A percentile compares a stretch with the other conserved stretches of the same genome.
These are phyloP conservation scores for Phrynosoma blainvillii DNA, from an alignment of 2,113 vertebrate genomes.

Conservation along the genomic window DNA sequence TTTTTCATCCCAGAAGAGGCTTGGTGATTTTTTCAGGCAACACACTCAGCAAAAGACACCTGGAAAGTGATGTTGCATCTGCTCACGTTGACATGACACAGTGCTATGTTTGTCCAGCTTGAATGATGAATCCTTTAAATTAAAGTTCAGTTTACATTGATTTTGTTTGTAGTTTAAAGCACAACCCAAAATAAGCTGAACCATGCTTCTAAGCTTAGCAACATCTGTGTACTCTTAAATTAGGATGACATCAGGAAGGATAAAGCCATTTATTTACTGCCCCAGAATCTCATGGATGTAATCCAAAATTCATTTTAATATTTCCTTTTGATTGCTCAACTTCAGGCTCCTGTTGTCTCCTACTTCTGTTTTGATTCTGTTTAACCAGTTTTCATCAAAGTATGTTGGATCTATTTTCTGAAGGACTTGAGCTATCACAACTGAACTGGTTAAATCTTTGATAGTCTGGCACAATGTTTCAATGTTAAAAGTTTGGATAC, in stretches of 20 bases:
- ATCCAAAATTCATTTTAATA: conserved; percentile 94
- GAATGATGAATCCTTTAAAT: background rate
- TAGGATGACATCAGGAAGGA: conserved; percentile 91
- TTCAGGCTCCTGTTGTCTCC: conserved; percentile 98
- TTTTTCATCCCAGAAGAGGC: too few relatives aligned
- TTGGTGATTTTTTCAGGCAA: background rate
- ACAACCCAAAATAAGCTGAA: conserved; percentile 96
- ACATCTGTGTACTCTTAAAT: conserved; percentile 93
- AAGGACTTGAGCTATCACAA: too few relatives aligned
- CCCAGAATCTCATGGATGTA: conserved; percentile 97
- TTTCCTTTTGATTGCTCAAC: conserved; percentile 99
- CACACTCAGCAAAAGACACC: background rate
- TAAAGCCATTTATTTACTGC: conserved; percentile 97
- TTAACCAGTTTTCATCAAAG: conserved; percentile 95
- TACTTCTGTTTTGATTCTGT: conserved; percentile 94
- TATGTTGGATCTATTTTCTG: conserved; percentile 87
- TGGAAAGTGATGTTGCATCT: background rate
- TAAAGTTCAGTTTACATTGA: conserved; percentile 82
- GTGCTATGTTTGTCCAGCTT: background rate
- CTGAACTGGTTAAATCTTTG: too few relatives aligned
- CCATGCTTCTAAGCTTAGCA: conserved; percentile 93
- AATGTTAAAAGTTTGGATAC: too few relatives aligned
- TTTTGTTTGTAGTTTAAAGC: conserved; percentile 98
- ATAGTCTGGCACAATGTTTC: too few relatives aligned
- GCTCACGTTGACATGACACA: background rate